These are phyloP conservation scores for Xerus rutilus DNA, from an alignment of 2,797 vertebrate species.

Conservation along the genomic window DNA sequence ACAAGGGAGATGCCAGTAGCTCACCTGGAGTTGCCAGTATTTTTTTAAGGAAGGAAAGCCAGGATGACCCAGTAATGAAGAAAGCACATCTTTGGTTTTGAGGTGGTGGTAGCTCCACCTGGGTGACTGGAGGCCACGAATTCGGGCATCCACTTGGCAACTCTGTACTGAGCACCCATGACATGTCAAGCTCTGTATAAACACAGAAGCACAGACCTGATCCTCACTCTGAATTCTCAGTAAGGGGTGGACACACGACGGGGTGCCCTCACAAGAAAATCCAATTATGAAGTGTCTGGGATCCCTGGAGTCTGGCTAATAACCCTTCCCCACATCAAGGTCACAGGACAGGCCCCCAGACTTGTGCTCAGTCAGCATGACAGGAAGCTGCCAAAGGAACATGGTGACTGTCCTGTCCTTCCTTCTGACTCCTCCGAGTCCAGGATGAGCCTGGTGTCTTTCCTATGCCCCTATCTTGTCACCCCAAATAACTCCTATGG, in stretches of 20 bases:
- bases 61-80: neutral
- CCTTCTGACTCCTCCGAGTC: neutral
- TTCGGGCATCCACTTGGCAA: neutral
- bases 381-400: neutral
- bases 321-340: neutral
- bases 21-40: neutral
- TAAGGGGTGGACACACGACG: neutral
- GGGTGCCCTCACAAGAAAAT: neutral
- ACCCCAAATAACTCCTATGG: neutral
- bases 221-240: neutral
- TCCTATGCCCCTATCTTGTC: neutral
- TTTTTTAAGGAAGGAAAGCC: neutral
- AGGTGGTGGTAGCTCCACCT: neutral
- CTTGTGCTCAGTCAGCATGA: neutral
- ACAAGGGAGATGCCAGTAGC: neutral
- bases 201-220: neutral
- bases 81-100: neutral
- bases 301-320: neutral
- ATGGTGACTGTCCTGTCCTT: neutral
- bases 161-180: rapidly evolving
- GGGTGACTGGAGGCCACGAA: neutral
- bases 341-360: neutral
- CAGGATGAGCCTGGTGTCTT: neutral
- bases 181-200: neutral
- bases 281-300: neutral